Evolutionary conservation across 2,113 vertebrate species (phyloP).

Genomic region (Bujurquina vittata): DNA sequence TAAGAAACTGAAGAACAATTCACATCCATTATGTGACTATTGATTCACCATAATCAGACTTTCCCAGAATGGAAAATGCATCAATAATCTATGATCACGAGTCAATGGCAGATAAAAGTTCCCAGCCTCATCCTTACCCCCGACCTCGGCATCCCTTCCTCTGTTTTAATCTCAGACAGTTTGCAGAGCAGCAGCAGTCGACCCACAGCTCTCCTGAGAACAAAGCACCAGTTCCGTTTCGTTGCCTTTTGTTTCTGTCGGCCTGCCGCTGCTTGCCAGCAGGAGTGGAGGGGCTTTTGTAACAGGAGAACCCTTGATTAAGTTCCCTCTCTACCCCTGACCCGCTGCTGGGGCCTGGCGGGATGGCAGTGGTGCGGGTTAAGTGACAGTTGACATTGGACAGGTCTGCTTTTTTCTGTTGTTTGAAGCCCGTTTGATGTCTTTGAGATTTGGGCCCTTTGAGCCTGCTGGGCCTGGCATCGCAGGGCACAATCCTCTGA

Average conservation of each 20-base stretch:
- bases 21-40: not conserved
- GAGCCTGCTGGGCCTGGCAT: slow-evolving; percentile 29
- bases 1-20: not conserved
- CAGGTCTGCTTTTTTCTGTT: slow-evolving; percentile 64
- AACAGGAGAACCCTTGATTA: slow-evolving; percentile 81
- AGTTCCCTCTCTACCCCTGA: slow-evolving; percentile 69
- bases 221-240: slow-evolving; percentile 43
- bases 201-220: slow-evolving; percentile 25
- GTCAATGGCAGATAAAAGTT: not conserved
- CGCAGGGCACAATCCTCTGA: slow-evolving; percentile 5
- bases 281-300: slow-evolving; percentile 67
- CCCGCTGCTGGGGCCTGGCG: slow-evolving; percentile 50
- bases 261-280: slow-evolving; percentile 32
- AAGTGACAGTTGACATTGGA: slow-evolving; percentile 79
- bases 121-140: slow-evolving; percentile 4
- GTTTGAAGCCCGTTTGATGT: slow-evolving; percentile 59
- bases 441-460: slow-evolving; percentile 28
- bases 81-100: not conserved
- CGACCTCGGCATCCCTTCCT: not conserved
- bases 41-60: not conserved
- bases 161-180: not conserved
- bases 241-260: slow-evolving; percentile 51
- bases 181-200: slow-evolving; percentile 6
- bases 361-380: slow-evolving; percentile 46
- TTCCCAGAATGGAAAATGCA: not conserved